A percentile compares a stretch with the other conserved stretches of the same genome.
These are phyloP conservation scores for Hylaea fasciaria DNA, from an alignment of 2,888 invertebrate species.

Conservation along the genomic window DNA sequence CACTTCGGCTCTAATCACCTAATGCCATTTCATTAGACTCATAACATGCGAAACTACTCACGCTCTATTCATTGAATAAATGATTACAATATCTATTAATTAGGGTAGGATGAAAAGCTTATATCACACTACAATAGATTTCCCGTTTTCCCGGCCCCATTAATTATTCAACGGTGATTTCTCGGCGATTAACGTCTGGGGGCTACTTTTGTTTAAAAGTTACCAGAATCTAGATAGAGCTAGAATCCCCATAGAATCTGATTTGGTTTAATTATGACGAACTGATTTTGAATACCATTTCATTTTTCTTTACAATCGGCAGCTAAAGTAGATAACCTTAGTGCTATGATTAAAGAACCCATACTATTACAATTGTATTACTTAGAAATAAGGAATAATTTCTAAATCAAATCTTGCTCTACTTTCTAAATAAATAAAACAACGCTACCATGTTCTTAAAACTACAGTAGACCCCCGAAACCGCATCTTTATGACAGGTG, in stretches of 20 bases:
- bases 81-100: conserved; percentile 44
- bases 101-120: conserved; percentile 37
- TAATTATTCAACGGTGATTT: conserved; percentile 74
- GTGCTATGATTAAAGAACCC: too few relatives aligned
- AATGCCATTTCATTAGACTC: conserved; percentile 23
- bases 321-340: not conserved
- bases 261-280: not conserved
- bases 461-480: conserved; percentile 32
- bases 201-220: conserved; percentile 47
- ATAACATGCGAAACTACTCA: conserved; percentile 36
- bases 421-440: not conserved
- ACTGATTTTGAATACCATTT: not conserved
- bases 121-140: conserved; percentile 38
- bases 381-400: not conserved
- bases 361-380: too few relatives aligned
- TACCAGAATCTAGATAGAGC: conserved; percentile 23
- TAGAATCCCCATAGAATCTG: not conserved
- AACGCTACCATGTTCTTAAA: not conserved
- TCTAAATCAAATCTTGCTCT: not conserved
- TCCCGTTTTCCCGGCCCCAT: conserved; percentile 48
- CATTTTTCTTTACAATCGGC: not conserved
- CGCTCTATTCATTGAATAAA: conserved; percentile 36
- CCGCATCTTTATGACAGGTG: conserved; percentile 60
- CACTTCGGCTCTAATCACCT: conserved; percentile 10
- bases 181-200: conserved; percentile 56